A percentile compares a stretch with the other conserved stretches of the same genome.
These are phyloP conservation scores for Rhineura floridana DNA, from an alignment of 2,113 vertebrate genomes.

Conservation along the genomic window DNA sequence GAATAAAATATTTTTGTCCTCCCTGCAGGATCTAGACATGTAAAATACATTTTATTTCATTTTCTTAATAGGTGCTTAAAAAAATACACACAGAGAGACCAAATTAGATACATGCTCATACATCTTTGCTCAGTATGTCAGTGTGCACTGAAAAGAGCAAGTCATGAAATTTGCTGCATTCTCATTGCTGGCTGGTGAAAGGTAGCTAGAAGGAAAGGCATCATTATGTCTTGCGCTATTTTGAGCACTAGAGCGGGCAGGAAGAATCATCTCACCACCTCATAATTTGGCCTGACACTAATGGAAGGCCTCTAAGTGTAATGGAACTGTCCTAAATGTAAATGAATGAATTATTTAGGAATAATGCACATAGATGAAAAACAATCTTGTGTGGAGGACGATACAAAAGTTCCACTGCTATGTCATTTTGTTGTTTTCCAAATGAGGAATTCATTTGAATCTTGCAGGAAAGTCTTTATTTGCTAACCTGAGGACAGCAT, in stretches of 20 bases:
- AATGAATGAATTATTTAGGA: constrained; percentile 32
- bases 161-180: neutral
- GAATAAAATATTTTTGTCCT: neutral
- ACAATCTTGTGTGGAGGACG: constrained; percentile 17
- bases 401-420: neutral
- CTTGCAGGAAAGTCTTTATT: neutral
- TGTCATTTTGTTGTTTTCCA: neutral
- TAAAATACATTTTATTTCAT: neutral
- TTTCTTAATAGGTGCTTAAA: neutral
- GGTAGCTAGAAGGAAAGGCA: neutral
- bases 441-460: neutral
- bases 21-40: too few species aligned
- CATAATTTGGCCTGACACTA: constrained; percentile 34
- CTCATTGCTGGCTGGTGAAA: neutral
- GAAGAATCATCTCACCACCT: constrained; percentile 8
- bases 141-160: neutral
- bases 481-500: neutral
- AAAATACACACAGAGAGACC: neutral
- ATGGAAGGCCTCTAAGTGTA: constrained; percentile 33
- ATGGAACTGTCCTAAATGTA: constrained; percentile 29
- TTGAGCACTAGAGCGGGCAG: rapidly evolving
- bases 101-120: neutral
- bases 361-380: constrained; percentile 32
- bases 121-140: neutral
- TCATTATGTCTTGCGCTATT: neutral